Evolutionary conservation across 2,888 invertebrate genomes (phyloP).

Genomic region (Cephus rjabovi): DNA sequence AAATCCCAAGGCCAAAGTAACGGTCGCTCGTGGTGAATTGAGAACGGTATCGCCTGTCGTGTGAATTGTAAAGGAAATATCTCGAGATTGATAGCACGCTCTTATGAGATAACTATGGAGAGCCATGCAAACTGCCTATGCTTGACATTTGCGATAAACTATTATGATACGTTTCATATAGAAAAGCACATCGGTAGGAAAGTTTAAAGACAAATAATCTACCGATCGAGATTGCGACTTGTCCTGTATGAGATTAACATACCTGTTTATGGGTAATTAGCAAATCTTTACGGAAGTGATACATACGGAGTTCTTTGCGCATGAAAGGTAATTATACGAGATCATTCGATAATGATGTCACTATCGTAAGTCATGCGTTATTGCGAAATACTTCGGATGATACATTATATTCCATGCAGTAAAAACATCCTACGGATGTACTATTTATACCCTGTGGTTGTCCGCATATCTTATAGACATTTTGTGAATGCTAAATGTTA

Average conservation of each 20-base stretch:
- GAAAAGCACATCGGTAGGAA: neutral
- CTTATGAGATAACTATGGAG: neutral
- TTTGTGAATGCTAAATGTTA: neutral
- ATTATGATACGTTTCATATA: neutral
- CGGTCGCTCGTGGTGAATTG: neutral
- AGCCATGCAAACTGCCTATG: neutral
- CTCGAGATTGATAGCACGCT: neutral
- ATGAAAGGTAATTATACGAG: neutral
- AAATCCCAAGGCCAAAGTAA: conserved; percentile 14
- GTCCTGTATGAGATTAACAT: neutral
- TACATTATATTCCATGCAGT: neutral
- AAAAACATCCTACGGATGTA: neutral
- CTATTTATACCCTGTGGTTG: neutral
- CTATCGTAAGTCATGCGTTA: neutral
- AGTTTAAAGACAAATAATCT: neutral
- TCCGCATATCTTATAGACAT: neutral
- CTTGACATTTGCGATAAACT: neutral
- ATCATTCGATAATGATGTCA: neutral
- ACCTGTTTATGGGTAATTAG: neutral
- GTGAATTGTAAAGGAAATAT: neutral
- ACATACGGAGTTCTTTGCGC: neutral
- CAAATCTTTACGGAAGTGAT: neutral
- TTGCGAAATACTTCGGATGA: neutral
- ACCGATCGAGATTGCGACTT: neutral
- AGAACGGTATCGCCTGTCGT: neutral